Conservation (phyloP, 2,113 vertebrate genomes). For the Daboia siamensis region DNA sequence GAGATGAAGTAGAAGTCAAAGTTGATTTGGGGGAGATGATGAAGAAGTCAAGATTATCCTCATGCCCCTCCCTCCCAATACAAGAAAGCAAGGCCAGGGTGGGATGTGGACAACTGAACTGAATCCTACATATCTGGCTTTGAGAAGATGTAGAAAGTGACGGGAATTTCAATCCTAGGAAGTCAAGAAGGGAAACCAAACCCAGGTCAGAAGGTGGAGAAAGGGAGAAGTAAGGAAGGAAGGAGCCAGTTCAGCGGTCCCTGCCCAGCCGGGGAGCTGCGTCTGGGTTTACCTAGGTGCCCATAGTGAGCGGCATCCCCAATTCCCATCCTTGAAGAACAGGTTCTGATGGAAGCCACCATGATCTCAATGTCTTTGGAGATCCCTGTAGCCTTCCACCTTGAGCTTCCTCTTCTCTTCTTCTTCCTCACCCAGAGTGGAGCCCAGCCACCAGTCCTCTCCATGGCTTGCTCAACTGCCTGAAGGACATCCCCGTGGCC, state of each 20-base stretch:
- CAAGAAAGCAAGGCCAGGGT: too few species aligned
- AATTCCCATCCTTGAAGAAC: not conserved
- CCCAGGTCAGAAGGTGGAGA: not conserved
- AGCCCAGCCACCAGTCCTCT: slow-evolving; percentile 9
- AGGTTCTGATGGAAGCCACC: not conserved
- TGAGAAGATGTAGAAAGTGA: not conserved
- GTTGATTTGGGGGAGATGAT: too few species aligned
- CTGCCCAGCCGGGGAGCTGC: not conserved
- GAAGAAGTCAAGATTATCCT: too few species aligned
- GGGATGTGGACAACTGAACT: too few species aligned
- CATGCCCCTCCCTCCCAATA: too few species aligned
- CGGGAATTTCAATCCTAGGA: not conserved
- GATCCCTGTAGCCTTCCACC: not conserved
- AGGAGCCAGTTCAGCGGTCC: not conserved
- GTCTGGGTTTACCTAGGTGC: not conserved
- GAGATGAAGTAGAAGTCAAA: too few species aligned
- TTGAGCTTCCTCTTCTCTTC: not conserved
- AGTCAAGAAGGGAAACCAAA: not conserved
- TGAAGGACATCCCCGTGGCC: slow-evolving; percentile 11
- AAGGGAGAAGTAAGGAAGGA: not conserved
- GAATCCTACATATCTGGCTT: too few species aligned
- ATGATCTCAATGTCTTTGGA: not conserved
- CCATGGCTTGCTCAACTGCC: slow-evolving; percentile 14
- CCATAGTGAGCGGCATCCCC: not conserved
- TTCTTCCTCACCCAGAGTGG: not conserved